Percentiles rank a stretch among this genome's conserved stretches.
phyloP scores from a whole-genome alignment of 37 sponge, comb jelly and placozoan genomes.

The Dysidea cf. avara region DNA sequence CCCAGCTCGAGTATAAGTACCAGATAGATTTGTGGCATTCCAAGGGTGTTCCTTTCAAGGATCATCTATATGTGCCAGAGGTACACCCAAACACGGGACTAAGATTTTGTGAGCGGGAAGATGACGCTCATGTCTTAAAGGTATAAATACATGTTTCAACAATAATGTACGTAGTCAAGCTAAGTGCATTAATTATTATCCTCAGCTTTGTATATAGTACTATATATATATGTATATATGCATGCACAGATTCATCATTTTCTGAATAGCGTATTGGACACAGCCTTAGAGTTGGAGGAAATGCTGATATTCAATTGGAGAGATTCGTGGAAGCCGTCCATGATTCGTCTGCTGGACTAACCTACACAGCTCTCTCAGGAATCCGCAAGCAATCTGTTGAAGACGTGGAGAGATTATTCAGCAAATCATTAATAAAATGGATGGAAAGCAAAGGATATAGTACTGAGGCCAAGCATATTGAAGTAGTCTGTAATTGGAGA shows the following conservation, averaged over 20 bases:
- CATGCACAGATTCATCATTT: too few species aligned
- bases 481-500: neutral
- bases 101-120: too few species aligned
- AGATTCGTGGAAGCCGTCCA: too few species aligned
- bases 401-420: conserved; percentile 6
- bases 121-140: conserved; percentile 14
- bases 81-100: conserved; percentile 8
- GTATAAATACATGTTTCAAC: too few species aligned
- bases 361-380: conserved; percentile 1
- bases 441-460: neutral
- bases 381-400: conserved; percentile 3
- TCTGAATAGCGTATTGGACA: neutral
- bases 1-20: conserved; percentile 25
- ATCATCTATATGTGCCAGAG: conserved; percentile 21
- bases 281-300: neutral
- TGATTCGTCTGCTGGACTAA: too few species aligned
- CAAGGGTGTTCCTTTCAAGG: too few species aligned
- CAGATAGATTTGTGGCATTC: too few species aligned
- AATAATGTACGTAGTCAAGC: too few species aligned
- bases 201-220: too few species aligned
- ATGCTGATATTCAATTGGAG: neutral
- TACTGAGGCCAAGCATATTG: neutral
- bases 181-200: too few species aligned
- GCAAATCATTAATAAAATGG: neutral
- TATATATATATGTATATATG: too few species aligned